Conservation (phyloP, 2,113 vertebrate genomes). For the Stigmatopora argus region DNA sequence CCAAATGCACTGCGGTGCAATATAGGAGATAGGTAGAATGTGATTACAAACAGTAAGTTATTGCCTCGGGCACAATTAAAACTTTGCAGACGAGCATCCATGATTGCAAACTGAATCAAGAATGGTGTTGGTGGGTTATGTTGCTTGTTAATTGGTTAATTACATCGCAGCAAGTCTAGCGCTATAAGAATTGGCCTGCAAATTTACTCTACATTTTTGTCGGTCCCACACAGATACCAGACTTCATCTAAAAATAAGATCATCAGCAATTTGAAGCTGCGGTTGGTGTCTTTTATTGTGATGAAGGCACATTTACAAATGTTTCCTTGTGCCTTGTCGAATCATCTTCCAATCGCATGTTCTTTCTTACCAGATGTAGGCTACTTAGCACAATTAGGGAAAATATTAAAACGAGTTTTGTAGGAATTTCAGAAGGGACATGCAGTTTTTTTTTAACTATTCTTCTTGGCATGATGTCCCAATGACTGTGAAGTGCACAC, state of each 20-base stretch:
- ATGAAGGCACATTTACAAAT: conserved; percentile 48
- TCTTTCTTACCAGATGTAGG: too few relatives aligned
- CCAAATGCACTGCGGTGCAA: conserved; percentile 82
- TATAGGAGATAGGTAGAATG: conserved; percentile 85
- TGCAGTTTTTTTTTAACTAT: conserved; percentile 24
- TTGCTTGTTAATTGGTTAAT: conserved; percentile 97
- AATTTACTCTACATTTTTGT: conserved; percentile 60
- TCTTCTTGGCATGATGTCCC: conserved; percentile 33
- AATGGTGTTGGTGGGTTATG: conserved; percentile 79
- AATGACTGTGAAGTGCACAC: conserved; percentile 50
- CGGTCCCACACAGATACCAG: conserved; percentile 51
- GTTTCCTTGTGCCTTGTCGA: conserved; percentile 26
- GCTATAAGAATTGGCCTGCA: conserved; percentile 76
- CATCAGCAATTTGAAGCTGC: conserved; percentile 60
- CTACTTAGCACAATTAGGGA: conserved; percentile 25
- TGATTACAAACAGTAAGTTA: conserved; percentile 98
- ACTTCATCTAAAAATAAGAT: conserved; percentile 64
- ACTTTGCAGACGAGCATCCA: conserved; percentile 92
- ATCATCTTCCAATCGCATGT: conserved; percentile 7
- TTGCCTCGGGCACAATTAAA: conserved; percentile 96
- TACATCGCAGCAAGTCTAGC: conserved; percentile 77
- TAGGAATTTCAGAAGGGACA: conserved; percentile 1
- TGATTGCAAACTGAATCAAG: conserved; percentile 93
- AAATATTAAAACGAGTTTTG: not conserved
- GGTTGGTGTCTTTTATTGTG: conserved; percentile 57